Percentiles rank a stretch among this genome's conserved stretches.
Evolutionary conservation across 2,113 vertebrate species (phyloP).

Genomic region (Lepisosteus osseus): DNA sequence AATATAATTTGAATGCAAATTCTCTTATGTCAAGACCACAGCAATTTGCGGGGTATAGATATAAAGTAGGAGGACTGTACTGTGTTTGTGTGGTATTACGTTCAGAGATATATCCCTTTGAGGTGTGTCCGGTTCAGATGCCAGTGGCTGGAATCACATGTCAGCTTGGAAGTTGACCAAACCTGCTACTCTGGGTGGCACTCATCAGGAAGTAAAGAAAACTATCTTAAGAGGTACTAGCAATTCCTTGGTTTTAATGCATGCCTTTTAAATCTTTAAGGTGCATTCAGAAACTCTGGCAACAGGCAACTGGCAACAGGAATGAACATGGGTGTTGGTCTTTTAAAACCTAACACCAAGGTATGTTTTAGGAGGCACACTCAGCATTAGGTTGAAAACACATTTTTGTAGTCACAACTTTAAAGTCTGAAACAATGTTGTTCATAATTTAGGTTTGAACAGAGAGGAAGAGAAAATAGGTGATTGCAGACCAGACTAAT

Average conservation of each 20-base stretch:
- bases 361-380: conserved; percentile 63
- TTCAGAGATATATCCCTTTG: background rate
- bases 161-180: background rate
- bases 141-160: background rate
- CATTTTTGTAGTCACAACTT: background rate
- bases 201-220: background rate
- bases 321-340: conserved; percentile 42
- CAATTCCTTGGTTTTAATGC: background rate
- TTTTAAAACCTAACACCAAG: conserved; percentile 54
- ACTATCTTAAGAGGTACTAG: too few species aligned
- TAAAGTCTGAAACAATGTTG: background rate
- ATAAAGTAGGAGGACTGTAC: too few species aligned
- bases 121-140: background rate
- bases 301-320: conserved; percentile 53
- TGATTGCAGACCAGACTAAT: conserved; percentile 64
- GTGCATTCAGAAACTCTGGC: conserved; percentile 36
- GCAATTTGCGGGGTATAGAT: too few species aligned
- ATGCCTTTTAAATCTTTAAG: conserved; percentile 19
- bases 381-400: conserved; percentile 45
- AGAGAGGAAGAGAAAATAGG: conserved; percentile 54
- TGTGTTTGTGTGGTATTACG: too few species aligned
- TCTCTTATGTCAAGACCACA: too few species aligned
- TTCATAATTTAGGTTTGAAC: background rate
- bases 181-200: background rate
- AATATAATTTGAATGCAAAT: too few species aligned